Evolutionary conservation across 2,797 vertebrate species (phyloP).

Genomic region (Cirrhinus mrigala): DNA sequence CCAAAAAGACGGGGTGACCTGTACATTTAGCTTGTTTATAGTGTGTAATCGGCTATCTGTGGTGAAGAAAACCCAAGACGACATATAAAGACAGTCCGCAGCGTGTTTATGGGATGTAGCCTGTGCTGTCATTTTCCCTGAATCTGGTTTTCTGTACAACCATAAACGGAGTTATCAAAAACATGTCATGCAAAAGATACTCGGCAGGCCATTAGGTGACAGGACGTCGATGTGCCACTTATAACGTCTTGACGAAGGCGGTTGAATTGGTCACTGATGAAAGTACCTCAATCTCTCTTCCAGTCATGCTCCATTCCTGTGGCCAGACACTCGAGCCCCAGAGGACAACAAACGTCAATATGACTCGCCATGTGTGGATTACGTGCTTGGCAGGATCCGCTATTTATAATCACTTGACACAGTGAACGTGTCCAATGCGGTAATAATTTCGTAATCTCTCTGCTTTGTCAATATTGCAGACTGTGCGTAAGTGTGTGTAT

Average conservation of each 20-base stretch:
- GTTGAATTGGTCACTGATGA: constrained; percentile 67
- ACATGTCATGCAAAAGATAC: constrained; percentile 38
- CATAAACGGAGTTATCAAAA: constrained; percentile 40
- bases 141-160: background rate
- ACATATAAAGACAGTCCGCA: constrained; percentile 15
- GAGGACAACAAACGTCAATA: constrained; percentile 70
- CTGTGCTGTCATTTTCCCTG: constrained; percentile 11
- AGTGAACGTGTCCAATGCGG: constrained; percentile 75
- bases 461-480: constrained; percentile 73
- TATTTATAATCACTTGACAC: constrained; percentile 79
- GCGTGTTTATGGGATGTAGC: constrained; percentile 3
- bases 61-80: background rate
- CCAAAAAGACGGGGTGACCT: constrained; percentile 13
- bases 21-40: constrained; percentile 19
- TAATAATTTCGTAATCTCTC: constrained; percentile 76
- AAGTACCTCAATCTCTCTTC: constrained; percentile 66
- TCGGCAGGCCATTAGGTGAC: constrained; percentile 51
- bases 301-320: constrained; percentile 54
- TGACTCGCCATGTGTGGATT: constrained; percentile 72
- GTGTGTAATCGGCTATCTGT: constrained; percentile 20
- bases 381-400: constrained; percentile 70
- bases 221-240: constrained; percentile 65
- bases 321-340: constrained; percentile 67
- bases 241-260: constrained; percentile 63
- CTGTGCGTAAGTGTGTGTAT: constrained; percentile 8